A percentile compares a stretch with the other conserved stretches of the same genome.
phyloP scores from a whole-genome alignment of 2,113 vertebrate genomes.

The Apaloderma vittatum region DNA sequence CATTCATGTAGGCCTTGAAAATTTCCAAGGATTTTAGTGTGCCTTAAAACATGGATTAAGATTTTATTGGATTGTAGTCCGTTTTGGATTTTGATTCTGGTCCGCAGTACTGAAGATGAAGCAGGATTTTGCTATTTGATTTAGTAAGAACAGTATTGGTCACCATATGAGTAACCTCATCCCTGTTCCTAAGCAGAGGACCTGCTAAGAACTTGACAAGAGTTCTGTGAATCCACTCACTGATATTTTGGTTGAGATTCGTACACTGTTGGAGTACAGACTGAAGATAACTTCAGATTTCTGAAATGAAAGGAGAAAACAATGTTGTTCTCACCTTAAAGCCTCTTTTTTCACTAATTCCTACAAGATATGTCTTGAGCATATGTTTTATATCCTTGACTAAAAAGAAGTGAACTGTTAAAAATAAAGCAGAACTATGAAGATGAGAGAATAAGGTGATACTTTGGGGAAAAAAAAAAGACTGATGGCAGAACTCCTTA shows the following conservation, averaged over 20 bases:
- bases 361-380: neutral
- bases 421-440: neutral
- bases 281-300: neutral
- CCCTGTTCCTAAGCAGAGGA: neutral
- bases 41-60: neutral
- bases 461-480: neutral
- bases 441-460: neutral
- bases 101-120: neutral
- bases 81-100: neutral
- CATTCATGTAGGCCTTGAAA: neutral
- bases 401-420: neutral
- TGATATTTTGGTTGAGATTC: neutral
- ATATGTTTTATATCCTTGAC: neutral
- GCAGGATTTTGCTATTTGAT: neutral
- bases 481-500: neutral
- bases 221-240: conserved; percentile 18
- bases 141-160: neutral
- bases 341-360: conserved; percentile 15
- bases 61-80: neutral
- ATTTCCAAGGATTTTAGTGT: neutral
- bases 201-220: neutral
- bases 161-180: neutral
- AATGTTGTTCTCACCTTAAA: conserved; percentile 23
- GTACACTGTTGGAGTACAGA: neutral
- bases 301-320: neutral